Evolutionary conservation across 1,140 invertebrate species (phyloP), one percentile per base, ranked within the genome.

Genomic region (Drosophila repletoides): DNA sequence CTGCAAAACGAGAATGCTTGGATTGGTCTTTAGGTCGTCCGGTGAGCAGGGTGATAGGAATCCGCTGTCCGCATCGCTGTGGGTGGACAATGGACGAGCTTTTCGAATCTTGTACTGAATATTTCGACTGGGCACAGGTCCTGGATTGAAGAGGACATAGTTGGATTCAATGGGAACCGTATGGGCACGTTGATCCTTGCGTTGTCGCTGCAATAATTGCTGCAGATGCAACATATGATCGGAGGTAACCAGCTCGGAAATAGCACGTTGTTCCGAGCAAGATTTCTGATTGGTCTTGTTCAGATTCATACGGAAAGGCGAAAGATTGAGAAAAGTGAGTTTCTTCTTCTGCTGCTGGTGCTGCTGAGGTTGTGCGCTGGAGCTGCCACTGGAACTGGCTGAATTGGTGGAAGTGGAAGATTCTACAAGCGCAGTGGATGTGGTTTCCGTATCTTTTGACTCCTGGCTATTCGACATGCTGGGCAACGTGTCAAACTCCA

Each of bases 41-140:
- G 89, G 89, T 0, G 89, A 90, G 21, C 77, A 89, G 5, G 89
- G 89, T 55, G 88, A 90, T 3, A 90, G 49, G 19, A 90, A 90
- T 5, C 89, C 89, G 48, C 89, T 90, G 55, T 90, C 89, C 5
- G 89, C 89, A 75, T 90, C 89, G 41, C 89, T 90, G 58, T 90
- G 87, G 0, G 84, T 87, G 2, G 89, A 90, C 0, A 88, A 40
- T 1, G 89, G 89, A 2, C 89, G 55, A 0, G 88, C 68, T 10
- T 88, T 89, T 1, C 87, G 61, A 52, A 90, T 89, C 63, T 90
- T 90, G 64, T 90, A 90, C 61, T 87, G 89, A 5, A 88, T 73
- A 75, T 90, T 84, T 7, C 89, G 87, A 71, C 89, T 90, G 33
- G 88, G 89, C 40, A 90, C 89, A 1, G 89, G 89, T 0, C 89